Conservation (phyloP, 2,113 vertebrate genomes). For the Pitta sordida region DNA sequence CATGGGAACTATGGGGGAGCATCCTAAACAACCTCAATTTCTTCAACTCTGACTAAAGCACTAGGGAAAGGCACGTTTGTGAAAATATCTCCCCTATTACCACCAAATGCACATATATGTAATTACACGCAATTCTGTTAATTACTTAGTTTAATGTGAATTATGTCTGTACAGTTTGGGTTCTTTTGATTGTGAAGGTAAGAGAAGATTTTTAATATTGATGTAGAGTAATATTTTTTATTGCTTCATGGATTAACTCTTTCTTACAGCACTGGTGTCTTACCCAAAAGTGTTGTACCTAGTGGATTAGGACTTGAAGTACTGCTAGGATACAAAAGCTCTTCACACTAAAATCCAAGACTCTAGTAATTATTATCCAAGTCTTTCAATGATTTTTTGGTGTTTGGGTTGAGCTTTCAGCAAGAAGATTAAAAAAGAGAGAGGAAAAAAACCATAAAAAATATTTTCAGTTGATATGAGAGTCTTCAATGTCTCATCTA, state of each 20-base stretch:
- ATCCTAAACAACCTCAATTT: neutral
- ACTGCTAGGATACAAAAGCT: constrained; percentile 52
- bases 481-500: constrained; percentile 56
- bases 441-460: neutral
- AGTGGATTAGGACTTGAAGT: constrained; percentile 74
- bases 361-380: constrained; percentile 64
- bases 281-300: constrained; percentile 53
- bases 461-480: constrained; percentile 47
- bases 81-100: neutral
- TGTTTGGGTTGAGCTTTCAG: constrained; percentile 54
- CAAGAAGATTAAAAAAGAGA: constrained; percentile 24
- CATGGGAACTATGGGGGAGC: neutral
- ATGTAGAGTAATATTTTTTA: constrained; percentile 22
- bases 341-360: constrained; percentile 64
- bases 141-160: constrained; percentile 28
- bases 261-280: neutral
- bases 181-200: constrained; percentile 37
- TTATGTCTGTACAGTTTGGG: constrained; percentile 15
- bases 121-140: constrained; percentile 12
- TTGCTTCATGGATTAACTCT: constrained; percentile 47
- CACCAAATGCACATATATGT: neutral
- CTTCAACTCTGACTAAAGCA: neutral
- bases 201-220: neutral
- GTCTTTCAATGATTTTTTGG: constrained; percentile 63
- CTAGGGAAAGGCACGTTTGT: neutral